Base-by-base conservation (phyloP, 2,888 invertebrate genomes). In the Barypeithes pellucidus region DNA sequence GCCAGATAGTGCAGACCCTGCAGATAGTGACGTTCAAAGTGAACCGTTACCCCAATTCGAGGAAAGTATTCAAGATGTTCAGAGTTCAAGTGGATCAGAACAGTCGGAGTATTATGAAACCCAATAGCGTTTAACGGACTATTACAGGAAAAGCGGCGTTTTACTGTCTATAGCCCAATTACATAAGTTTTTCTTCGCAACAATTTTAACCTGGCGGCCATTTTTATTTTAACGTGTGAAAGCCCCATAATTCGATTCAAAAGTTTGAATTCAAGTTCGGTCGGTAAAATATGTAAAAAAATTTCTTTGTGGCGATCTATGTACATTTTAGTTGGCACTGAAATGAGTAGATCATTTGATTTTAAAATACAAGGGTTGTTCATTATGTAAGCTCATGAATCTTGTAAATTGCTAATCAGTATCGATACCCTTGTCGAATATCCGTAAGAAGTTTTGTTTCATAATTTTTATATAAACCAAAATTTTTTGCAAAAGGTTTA, bases 81-180 rank as follows among this genome's bases (percentile, higher is more conserved):
- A 50, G 1, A 57, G 33, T 18, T 33, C 54, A 14, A 54, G 11
- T 16, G 29, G 29, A 16, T 54, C 54, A 16, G 54, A 54, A 9
- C 2, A 33, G 9, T 54, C 54, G n/a, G 54, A 33, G 33, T 57
- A 33, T 18, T 57, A 14, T 33, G 33, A 50, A 8, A 43, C 43
- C 3, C 16, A 43, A 29, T 1, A 7, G 7, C 29, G 9, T 5
- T 9, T 24, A 5, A 24, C 2, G 29, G 1, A 29, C 8, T 7
- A 9, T 29, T 9, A 5, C 5, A 24, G 7, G 29, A 29, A 5
- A 7, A 29, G 29, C 29, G 29, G 29, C 29, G 29, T 7, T 29
- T 29, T 1, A 29, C 5, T 29, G 29, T 29, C 9, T 5, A 29
- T 29, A 29, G 29, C 29, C 1, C 29, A 29, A 29, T 29, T 29